Evolutionary conservation across 2,113 vertebrate genomes (phyloP).

Genomic region (Toxotes chatareus): DNA sequence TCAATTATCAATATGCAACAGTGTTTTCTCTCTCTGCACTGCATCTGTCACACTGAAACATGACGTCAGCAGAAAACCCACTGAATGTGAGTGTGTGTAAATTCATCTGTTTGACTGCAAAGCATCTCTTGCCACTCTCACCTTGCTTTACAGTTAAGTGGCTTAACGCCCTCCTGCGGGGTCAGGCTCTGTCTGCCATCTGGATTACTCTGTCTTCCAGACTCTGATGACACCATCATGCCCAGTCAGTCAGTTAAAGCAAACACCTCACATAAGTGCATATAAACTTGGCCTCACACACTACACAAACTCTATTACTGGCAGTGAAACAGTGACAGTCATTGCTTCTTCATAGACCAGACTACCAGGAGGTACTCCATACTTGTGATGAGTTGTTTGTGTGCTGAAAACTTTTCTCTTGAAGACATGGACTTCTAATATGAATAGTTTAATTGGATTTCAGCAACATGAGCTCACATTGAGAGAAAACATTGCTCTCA

Average conservation of each 20-base stretch:
- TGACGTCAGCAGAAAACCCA: slow-evolving; percentile 22
- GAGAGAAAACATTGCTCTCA: slow-evolving; percentile 29
- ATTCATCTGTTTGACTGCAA: slow-evolving; percentile 29
- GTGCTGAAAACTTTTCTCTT: neutral
- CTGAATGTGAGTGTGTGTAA: slow-evolving; percentile 4
- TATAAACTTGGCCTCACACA: neutral
- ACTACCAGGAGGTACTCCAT: neutral
- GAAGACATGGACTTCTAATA: neutral
- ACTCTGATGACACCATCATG: slow-evolving; percentile 38
- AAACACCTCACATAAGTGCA: neutral
- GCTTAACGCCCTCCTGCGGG: slow-evolving; percentile 69
- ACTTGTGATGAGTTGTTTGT: neutral
- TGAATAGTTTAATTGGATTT: slow-evolving; percentile 59
- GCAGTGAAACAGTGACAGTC: neutral
- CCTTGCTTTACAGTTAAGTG: slow-evolving; percentile 63
- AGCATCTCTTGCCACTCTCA: slow-evolving; percentile 61
- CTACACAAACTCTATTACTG: neutral
- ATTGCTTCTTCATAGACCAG: neutral
- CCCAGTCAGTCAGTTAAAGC: slow-evolving; percentile 38
- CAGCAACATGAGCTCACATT: slow-evolving; percentile 41
- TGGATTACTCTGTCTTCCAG: slow-evolving; percentile 63
- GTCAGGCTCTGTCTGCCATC: slow-evolving; percentile 67
- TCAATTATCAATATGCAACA: slow-evolving; percentile 16
- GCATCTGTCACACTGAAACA: slow-evolving; percentile 13
- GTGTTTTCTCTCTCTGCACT: neutral